Conservation (phyloP, 1,140 invertebrate genomes). For the Littorina saxatilis region DNA sequence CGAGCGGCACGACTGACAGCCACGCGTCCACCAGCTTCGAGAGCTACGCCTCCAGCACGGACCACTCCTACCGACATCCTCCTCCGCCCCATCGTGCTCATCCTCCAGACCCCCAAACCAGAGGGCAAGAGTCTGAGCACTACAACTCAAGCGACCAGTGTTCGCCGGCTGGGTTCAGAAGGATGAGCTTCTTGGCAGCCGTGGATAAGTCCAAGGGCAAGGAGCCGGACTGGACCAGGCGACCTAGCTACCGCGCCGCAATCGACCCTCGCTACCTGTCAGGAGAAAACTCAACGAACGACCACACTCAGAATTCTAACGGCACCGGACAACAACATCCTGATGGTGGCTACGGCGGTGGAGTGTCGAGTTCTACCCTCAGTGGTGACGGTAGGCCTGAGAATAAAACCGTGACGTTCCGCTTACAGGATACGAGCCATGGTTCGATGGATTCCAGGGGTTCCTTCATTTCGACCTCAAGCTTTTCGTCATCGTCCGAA, state of each 20-base stretch:
- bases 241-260: slow-evolving; percentile 32
- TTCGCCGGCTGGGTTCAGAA: slow-evolving; percentile 20
- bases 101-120: neutral
- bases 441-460: neutral
- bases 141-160: neutral
- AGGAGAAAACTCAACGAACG: neutral
- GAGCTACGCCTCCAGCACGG: slow-evolving; percentile 15
- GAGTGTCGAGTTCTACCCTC: neutral
- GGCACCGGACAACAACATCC: neutral
- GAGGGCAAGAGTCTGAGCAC: neutral
- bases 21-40: slow-evolving; percentile 15
- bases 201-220: slow-evolving; percentile 28
- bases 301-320: neutral
- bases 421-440: neutral
- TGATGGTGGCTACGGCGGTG: neutral
- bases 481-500: slow-evolving; percentile 11
- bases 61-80: neutral
- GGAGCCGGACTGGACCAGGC: neutral
- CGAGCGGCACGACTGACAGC: slow-evolving; percentile 22
- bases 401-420: slow-evolving; percentile 37
- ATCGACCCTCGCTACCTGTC: slow-evolving; percentile 14
- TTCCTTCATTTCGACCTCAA: neutral
- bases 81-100: too few species aligned
- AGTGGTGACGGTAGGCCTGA: neutral
- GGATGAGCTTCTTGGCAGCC: slow-evolving; percentile 28